These are phyloP conservation scores for Thamnophis sirtalis DNA, from an alignment of 2,113 vertebrate species.

Conservation along the genomic window DNA sequence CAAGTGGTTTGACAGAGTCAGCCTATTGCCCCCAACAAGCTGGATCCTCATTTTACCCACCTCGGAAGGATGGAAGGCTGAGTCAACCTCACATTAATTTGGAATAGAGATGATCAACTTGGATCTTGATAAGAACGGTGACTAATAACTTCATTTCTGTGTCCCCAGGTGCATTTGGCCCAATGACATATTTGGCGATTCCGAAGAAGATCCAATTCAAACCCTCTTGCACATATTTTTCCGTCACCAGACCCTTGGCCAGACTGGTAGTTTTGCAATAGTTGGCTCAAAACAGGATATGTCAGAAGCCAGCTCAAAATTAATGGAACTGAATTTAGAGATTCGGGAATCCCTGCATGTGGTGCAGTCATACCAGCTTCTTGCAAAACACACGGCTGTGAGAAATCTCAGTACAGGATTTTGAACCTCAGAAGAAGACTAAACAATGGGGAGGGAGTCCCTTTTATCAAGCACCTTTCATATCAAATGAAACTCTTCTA, in stretches of 20 bases:
- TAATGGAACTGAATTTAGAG: constrained; percentile 97
- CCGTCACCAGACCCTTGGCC: constrained; percentile 94
- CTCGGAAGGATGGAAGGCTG: no score
- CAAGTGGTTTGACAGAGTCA: no score
- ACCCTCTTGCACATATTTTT: constrained; percentile 95
- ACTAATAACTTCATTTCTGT: constrained; percentile 25
- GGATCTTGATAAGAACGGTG: not conserved
- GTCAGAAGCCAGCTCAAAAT: constrained; percentile 86
- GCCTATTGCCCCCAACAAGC: no score
- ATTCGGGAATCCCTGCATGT: constrained; percentile 88
- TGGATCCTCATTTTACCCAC: no score
- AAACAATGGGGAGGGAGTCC: not conserved
- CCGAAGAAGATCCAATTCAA: constrained; percentile 86
- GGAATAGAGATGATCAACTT: not conserved
- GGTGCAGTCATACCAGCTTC: constrained; percentile 77
- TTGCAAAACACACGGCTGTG: constrained; percentile 64
- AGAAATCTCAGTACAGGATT: constrained; percentile 81
- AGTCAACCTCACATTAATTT: not conserved
- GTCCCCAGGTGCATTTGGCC: constrained; percentile 87
- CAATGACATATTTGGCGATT: constrained; percentile 91
- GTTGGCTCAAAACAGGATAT: constrained; percentile 89
- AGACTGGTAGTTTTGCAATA: constrained; percentile 90
- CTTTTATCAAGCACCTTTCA: constrained; percentile 67
- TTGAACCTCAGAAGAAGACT: constrained; percentile 66
- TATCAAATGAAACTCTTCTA: not conserved